Evolutionary conservation across 2,797 vertebrate genomes (phyloP).

Genomic region (Sternarchorhynchus goeldii): DNA sequence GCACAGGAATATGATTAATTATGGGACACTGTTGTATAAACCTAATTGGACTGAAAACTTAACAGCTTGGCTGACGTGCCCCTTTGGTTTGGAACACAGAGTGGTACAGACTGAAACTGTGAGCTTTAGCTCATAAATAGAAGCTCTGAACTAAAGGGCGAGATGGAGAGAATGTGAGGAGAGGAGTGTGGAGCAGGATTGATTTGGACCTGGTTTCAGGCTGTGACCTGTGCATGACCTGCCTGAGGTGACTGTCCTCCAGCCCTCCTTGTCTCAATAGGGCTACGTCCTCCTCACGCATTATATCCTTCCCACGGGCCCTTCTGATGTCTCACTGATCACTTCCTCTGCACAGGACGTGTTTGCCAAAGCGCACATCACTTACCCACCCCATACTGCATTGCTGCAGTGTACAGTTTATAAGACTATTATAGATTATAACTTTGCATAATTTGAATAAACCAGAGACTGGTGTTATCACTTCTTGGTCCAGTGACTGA

Average conservation of each 20-base stretch:
- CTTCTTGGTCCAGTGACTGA: background rate
- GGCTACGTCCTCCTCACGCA: constrained; percentile 46
- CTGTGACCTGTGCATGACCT: constrained; percentile 48
- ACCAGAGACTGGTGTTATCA: no score
- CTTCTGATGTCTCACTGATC: constrained; percentile 8
- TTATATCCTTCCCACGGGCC: constrained; percentile 20
- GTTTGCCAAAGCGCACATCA: background rate
- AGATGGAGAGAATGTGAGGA: constrained; percentile 62
- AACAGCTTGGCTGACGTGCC: constrained; percentile 64
- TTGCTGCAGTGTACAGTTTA: background rate
- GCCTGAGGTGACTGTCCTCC: constrained; percentile 44
- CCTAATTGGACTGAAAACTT: constrained; percentile 67
- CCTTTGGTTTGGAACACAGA: constrained; percentile 58
- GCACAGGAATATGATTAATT: constrained; percentile 65
- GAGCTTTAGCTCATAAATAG: constrained; percentile 22
- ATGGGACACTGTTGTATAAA: constrained; percentile 65
- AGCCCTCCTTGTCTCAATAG: constrained; percentile 14
- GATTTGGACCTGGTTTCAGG: constrained; percentile 46
- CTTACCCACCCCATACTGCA: background rate
- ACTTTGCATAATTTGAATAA: no score
- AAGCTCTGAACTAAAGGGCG: constrained; percentile 52
- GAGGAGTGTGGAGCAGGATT: constrained; percentile 49
- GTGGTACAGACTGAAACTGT: constrained; percentile 55
- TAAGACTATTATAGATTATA: background rate
- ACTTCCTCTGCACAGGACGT: constrained; percentile 6